A percentile compares a stretch with the other conserved stretches of the same genome.
Evolutionary conservation across 2,888 invertebrate genomes (phyloP).

Genomic region (Antitype chi): DNA sequence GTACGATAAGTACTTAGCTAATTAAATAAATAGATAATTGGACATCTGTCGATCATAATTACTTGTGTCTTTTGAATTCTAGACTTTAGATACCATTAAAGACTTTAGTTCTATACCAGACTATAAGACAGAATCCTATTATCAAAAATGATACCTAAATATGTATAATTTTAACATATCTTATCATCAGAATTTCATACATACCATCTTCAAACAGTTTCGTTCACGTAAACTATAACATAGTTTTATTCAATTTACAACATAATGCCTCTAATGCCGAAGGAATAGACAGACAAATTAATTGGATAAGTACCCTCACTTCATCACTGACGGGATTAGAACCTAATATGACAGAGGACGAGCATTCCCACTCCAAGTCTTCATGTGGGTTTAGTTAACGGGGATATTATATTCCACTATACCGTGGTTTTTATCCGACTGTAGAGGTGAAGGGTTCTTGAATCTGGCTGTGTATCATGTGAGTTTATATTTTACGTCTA

Average conservation of each 20-base stretch:
- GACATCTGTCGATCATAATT: too few relatives aligned
- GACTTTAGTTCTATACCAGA: too few relatives aligned
- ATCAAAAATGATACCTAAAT: too few relatives aligned
- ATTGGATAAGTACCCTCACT: conserved; percentile 45
- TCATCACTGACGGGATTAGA: conserved; percentile 41
- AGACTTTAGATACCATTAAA: too few relatives aligned
- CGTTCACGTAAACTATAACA: conserved; percentile 10
- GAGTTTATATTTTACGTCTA: neutral
- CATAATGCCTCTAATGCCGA: conserved; percentile 37
- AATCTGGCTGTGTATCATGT: too few relatives aligned
- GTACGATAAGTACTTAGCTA: too few relatives aligned
- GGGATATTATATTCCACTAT: neutral
- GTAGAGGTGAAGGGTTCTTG: neutral
- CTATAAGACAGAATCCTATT: too few relatives aligned
- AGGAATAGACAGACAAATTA: conserved; percentile 42
- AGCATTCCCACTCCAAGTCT: conserved; percentile 2
- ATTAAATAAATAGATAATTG: too few relatives aligned
- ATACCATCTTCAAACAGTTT: neutral
- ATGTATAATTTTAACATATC: neutral
- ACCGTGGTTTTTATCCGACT: neutral
- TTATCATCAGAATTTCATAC: neutral
- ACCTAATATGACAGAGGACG: conserved; percentile 48
- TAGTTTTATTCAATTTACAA: conserved; percentile 26
- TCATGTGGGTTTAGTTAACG: conserved; percentile 15
- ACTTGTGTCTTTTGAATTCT: too few relatives aligned